Base-by-base conservation (phyloP, 2,888 invertebrate species). In the Blomia tropicalis region DNA sequence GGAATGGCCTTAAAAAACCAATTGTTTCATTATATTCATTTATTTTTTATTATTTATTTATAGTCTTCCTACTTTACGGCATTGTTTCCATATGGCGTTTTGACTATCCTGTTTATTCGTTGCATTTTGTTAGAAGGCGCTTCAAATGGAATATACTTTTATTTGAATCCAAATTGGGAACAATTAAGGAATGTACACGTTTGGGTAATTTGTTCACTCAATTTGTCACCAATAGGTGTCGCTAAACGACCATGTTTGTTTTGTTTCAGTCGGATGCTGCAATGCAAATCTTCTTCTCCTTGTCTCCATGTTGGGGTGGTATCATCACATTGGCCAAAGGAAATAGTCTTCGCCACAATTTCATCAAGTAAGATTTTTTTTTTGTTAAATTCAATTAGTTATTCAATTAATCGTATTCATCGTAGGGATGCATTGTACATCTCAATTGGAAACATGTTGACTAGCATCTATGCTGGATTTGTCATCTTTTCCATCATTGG, bases 121-220 rank as follows among this genome's bases (percentile, higher is more conserved):
- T 95, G 95, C 1, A 83, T 92, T 44, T 93, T 92, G 0, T 77
- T 96, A 44, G 90, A 91, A 0, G 96, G 96, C 7, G 91, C 95
- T 1, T 83, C 82, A 0, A 84, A 87, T 70, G 96, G 96, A 14
- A 91, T 96, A 65, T 81, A 82, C 70, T 96, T 93, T 74, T 96
- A 96, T 73, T 79, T 96, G 53, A 88, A 84, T 71, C 96, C 95
- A 4, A 63, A 69, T 27, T 69, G 69, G 69, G 43, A 66, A 11
- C 66, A 66, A 19, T 43, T 69, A 2, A 47, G 61, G 22, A 66
- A 67, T 44, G 68, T 66, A 17, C 65, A 64, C 53, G 67, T 67
- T 31, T 36, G 61, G 60, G 43, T 43, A 62, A 11, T 2, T 47
- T 17, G 41, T 41, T n/a, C n/a, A n/a, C n/a, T n/a, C n/a, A n/a